These are phyloP conservation scores for Dexiosoma caninum DNA, from an alignment of 2,888 invertebrate genomes.

Conservation along the genomic window DNA sequence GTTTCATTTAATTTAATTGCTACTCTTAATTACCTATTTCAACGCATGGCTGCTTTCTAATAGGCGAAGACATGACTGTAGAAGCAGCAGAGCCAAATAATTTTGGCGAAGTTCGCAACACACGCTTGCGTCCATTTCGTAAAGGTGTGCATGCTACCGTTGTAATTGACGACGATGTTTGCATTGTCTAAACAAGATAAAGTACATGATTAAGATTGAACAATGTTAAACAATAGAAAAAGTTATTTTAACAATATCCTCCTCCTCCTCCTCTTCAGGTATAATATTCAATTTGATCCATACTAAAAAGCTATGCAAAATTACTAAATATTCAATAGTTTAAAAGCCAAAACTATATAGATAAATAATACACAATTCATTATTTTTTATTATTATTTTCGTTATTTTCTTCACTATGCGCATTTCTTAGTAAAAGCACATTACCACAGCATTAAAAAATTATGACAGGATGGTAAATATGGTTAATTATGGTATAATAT, in stretches of 20 bases:
- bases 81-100: slow-evolving; percentile 28
- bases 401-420: no score
- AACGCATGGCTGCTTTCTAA: slow-evolving; percentile 69
- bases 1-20: background rate
- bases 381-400: no score
- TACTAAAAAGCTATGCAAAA: background rate
- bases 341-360: no score
- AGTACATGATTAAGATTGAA: slow-evolving; percentile 7
- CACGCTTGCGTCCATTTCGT: slow-evolving; percentile 71
- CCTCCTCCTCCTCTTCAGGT: background rate
- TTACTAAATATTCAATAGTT: no score
- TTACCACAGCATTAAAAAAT: slow-evolving; percentile 26
- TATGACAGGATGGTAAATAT: background rate
- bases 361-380: slow-evolving; percentile 63
- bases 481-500: background rate
- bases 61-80: slow-evolving; percentile 64
- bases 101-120: slow-evolving; percentile 66
- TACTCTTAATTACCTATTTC: slow-evolving; percentile 51
- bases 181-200: slow-evolving; percentile 51
- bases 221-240: no score
- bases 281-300: slow-evolving; percentile 6
- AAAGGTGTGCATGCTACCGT: slow-evolving; percentile 67
- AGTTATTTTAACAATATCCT: background rate
- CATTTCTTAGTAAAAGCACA: slow-evolving; percentile 42
- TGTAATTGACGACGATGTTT: slow-evolving; percentile 10